A percentile compares a stretch with the other conserved stretches of the same genome.
Conservation (phyloP, 2,797 vertebrate genomes). For the Varecia variegata region DNA sequence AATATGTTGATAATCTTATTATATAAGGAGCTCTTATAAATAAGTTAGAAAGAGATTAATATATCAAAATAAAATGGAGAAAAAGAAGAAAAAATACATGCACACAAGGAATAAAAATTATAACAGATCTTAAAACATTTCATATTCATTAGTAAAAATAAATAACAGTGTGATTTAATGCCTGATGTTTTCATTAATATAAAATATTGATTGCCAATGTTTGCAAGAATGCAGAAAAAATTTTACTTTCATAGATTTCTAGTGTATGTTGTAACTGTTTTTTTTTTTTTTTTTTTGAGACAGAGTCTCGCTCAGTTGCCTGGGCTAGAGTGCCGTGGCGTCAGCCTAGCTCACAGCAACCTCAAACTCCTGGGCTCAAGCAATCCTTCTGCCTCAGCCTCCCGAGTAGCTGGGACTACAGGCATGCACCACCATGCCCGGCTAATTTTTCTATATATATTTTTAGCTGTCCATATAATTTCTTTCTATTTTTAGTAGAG, state of each 20-base stretch:
- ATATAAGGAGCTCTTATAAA: background rate
- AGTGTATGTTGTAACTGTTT: background rate
- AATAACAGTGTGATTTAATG: background rate
- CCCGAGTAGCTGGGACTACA: no score
- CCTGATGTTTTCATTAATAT: background rate
- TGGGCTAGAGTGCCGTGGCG: no score
- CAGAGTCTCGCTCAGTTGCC: no score
- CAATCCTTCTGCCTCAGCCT: no score
- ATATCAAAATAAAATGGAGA: background rate
- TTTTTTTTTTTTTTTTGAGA: no score
- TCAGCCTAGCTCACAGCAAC: no score
- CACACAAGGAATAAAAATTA: background rate
- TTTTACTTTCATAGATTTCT: background rate
- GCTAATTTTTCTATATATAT: no score
- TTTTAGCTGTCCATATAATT: no score
- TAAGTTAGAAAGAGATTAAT: background rate
- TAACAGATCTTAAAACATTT: background rate
- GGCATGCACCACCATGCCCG: no score
- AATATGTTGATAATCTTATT: background rate
- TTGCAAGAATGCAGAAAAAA: background rate
- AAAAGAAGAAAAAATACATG: background rate
- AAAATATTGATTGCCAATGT: background rate
- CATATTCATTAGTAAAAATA: background rate
- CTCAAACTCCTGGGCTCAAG: no score
- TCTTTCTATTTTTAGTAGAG: no score